A percentile compares a stretch with the other conserved stretches of the same genome.
Evolutionary conservation across 2,888 invertebrate species (phyloP).

Genomic region (Brachycybe producta): DNA sequence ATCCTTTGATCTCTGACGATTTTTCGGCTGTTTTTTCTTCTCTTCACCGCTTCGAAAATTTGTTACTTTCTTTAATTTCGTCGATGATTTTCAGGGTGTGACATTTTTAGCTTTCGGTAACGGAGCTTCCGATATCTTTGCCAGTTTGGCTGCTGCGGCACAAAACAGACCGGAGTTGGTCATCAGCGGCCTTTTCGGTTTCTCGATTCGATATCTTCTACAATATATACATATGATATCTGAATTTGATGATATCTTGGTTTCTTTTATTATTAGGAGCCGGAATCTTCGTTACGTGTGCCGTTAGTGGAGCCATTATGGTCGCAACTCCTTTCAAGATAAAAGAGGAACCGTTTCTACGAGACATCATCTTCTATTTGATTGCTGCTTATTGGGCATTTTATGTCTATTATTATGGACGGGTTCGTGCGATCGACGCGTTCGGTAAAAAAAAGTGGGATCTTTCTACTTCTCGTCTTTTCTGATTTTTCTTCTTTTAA

Average conservation of each 20-base stretch:
- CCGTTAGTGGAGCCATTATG: slow-evolving; percentile 46
- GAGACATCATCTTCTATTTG: slow-evolving; percentile 42
- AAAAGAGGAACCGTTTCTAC: slow-evolving; percentile 39
- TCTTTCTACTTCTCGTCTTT: background rate
- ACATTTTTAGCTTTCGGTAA: slow-evolving; percentile 58
- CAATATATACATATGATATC: too few species aligned
- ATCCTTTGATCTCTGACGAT: slow-evolving; percentile 19
- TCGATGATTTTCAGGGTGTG: slow-evolving; percentile 39
- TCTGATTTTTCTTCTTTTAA: background rate
- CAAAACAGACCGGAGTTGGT: slow-evolving; percentile 31
- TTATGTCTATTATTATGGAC: slow-evolving; percentile 37
- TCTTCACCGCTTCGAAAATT: slow-evolving; percentile 6
- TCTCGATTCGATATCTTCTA: background rate
- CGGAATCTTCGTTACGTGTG: slow-evolving; percentile 46
- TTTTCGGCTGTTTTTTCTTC: slow-evolving; percentile 9
- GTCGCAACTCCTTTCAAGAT: slow-evolving; percentile 42
- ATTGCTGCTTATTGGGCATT: slow-evolving; percentile 40
- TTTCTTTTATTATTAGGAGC: slow-evolving; percentile 37
- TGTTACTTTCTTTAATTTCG: slow-evolving; percentile 18
- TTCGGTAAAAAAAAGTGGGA: slow-evolving; percentile 25
- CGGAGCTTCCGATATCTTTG: slow-evolving; percentile 54
- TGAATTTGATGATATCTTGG: too few species aligned
- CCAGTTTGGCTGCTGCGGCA: slow-evolving; percentile 43
- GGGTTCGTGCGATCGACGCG: slow-evolving; percentile 35
- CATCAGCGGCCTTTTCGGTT: slow-evolving; percentile 34